Percentiles rank a stretch among this genome's conserved stretches.
Evolutionary conservation across 2,113 vertebrate species (phyloP).

Genomic region (Nyctibius bracteatus): DNA sequence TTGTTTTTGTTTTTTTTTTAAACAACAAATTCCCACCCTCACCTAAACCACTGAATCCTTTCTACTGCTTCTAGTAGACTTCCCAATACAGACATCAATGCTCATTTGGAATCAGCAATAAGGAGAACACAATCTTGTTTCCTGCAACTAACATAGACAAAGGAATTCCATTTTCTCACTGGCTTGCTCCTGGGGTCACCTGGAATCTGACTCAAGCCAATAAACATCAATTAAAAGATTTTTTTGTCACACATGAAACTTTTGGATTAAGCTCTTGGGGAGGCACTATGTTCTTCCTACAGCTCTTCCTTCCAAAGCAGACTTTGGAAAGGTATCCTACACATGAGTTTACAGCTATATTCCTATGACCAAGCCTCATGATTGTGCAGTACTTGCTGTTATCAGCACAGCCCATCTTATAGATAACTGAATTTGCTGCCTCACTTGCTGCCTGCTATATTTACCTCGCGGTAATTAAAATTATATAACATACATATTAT

Average conservation of each 20-base stretch:
- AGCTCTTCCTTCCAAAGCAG: background rate
- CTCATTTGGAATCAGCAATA: background rate
- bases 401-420: background rate
- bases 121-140: background rate
- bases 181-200: background rate
- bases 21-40: background rate
- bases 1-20: background rate
- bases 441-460: background rate
- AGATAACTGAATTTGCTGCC: background rate
- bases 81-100: background rate
- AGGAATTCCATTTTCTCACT: background rate
- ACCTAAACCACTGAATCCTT: background rate
- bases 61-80: background rate
- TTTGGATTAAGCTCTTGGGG: background rate
- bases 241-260: background rate
- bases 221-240: background rate
- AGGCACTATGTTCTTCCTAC: background rate
- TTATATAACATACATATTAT: conserved; percentile 32
- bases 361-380: background rate
- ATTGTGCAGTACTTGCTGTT: background rate
- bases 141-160: background rate
- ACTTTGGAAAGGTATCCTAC: background rate
- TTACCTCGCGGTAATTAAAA: conserved; percentile 16
- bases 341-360: background rate
- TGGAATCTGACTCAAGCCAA: background rate